phyloP scores from a whole-genome alignment of 1,140 invertebrate species.

The Drosophila pseudoobscura region DNA sequence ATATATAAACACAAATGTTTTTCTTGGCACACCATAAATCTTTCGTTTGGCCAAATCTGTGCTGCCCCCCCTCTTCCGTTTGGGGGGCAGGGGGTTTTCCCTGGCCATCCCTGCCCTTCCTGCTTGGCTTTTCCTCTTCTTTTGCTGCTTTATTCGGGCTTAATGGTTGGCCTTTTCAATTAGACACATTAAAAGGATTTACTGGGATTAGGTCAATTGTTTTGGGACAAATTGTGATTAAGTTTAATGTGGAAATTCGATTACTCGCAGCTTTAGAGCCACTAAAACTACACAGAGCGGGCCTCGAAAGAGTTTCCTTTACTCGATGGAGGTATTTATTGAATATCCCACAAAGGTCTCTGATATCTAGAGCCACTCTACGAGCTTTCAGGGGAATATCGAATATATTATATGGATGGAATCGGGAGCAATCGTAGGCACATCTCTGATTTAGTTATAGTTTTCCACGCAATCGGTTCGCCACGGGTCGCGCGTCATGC shows the following conservation, averaged over 20 bases:
- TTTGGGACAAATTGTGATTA: background rate
- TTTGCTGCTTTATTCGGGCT: constrained; percentile 37
- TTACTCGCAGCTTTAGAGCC: too few relatives aligned
- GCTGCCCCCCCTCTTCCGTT: too few relatives aligned
- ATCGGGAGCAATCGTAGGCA: too few relatives aligned
- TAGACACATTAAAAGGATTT: constrained; percentile 60
- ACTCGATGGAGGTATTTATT: background rate
- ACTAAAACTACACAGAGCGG: too few relatives aligned
- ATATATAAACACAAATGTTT: constrained; percentile 70
- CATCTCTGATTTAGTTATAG: too few relatives aligned
- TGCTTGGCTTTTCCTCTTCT: background rate
- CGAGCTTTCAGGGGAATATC: too few relatives aligned
- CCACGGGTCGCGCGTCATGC: too few relatives aligned
- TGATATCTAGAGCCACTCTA: too few relatives aligned
- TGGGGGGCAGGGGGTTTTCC: constrained; percentile 14
- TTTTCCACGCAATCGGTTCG: too few relatives aligned
- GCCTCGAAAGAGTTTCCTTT: too few relatives aligned
- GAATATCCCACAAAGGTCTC: too few relatives aligned
- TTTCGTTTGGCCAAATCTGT: constrained; percentile 62
- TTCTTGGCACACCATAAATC: constrained; percentile 74
- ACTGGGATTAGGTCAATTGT: constrained; percentile 18
- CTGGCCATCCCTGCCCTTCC: background rate
- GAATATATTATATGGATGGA: too few relatives aligned
- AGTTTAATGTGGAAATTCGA: constrained; percentile 4
- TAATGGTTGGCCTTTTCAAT: constrained; percentile 60